Percentiles rank a stretch among this genome's conserved stretches.
Conservation (phyloP, 2,797 vertebrate genomes). For the Xenops minutus region DNA sequence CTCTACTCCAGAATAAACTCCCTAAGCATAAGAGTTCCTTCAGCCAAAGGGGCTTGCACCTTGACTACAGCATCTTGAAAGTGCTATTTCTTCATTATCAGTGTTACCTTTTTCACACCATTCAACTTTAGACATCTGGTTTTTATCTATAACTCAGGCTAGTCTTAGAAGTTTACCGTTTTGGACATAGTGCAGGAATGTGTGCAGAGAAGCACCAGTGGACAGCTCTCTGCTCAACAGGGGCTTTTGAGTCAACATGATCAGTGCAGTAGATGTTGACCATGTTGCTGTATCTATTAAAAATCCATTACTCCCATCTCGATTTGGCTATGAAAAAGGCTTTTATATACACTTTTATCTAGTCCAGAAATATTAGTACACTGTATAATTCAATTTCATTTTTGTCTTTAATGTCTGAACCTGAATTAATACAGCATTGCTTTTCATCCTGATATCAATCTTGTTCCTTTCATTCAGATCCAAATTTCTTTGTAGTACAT, state of each 20-base stretch:
- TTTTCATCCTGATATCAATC: neutral
- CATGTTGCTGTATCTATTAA: neutral
- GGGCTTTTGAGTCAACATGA: neutral
- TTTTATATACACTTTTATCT: constrained; percentile 35
- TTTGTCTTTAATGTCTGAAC: constrained; percentile 37
- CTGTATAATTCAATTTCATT: constrained; percentile 29
- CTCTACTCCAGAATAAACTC: neutral
- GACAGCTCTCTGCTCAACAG: neutral
- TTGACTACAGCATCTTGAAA: neutral
- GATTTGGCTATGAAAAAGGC: neutral
- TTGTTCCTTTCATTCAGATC: constrained; percentile 29
- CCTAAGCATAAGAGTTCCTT: fast-evolving
- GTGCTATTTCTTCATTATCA: neutral
- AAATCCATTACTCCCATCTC: neutral
- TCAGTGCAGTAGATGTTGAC: neutral
- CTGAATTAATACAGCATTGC: constrained; percentile 16
- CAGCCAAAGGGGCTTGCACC: neutral
- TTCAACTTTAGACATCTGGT: neutral
- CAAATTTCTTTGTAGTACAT: constrained; percentile 34
- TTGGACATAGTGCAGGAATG: neutral
- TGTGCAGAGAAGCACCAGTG: neutral
- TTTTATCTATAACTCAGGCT: neutral
- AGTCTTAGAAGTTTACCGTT: neutral
- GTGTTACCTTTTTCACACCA: neutral
- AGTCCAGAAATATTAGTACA: constrained; percentile 38